Base-by-base conservation (phyloP, 2,888 invertebrate species). In the Papilio elwesi region DNA sequence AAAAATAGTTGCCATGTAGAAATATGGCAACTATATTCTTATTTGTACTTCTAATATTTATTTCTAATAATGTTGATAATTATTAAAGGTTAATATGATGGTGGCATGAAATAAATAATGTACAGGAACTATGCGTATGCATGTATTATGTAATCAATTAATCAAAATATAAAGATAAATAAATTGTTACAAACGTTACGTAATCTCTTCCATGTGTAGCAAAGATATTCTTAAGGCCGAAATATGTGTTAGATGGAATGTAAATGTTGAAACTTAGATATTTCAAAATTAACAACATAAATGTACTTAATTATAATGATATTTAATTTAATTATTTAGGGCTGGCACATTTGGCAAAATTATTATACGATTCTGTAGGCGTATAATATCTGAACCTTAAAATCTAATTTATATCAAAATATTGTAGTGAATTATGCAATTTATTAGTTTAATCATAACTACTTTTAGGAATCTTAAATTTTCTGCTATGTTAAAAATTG, bases 131-230 rank as follows among this genome's bases (percentile, higher is more conserved):
- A 59, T 43, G 43, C 10, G n/a, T 59, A 59, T 43, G 57, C 43
- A 59, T 43, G 36, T 9, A 43, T 43, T 15, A 15, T 57, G 10
- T 3, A 15, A 15, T 43, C 9, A 38, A 59, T 59, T n/a, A 59
- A 15, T 59, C 36, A 57, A 57, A 13, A 57, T 36, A 13, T 13
- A 10, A 13, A 36, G 57, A 57, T 36, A 57, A 36, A 57, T 36
- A 57, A 36, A 15, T 38, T n/a, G 13, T 8, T 59, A 38, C 16
- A 68, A n/a, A 6, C 36, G n/a, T 68, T 38, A 36, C 13, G 51
- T 16, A 38, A n/a, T n/a, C n/a, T 51, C 52, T 62, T 62, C 62
- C 69, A 69, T 51, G 6, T 38, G 8, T 48, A 51, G 38, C 59
- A 15, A 62, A 15, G 57, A 59, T 55, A 43, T 26, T 4, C 4